Evolutionary conservation across 2,113 vertebrate genomes (phyloP), one percentile per base, ranked within the genome.

Genomic region (Hippoglossus stenolepis): DNA sequence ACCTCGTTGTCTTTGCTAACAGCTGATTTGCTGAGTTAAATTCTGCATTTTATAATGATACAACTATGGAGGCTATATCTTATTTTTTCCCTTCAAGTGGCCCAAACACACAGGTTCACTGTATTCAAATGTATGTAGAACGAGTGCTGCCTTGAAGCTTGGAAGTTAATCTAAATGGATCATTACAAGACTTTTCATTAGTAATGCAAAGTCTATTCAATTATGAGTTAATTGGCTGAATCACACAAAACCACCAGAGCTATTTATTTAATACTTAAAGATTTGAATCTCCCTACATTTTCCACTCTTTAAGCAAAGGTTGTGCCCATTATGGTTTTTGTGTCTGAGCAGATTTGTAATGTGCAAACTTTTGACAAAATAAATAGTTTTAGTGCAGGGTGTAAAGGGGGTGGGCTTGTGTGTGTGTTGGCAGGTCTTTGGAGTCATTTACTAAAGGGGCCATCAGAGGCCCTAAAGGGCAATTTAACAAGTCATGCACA

Each of bases 401-500:
- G 59, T 76, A 62, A 59, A 18, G 57, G 35, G 35, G 24, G 21
- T 28, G 9, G 40, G 21, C 21, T 1, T n/a, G 13, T 68, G n/a
- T 18, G 15, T 51, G 43, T 66, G 40, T 18, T 65, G 12, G 40
- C 2, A 20, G 14, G 23, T 58, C 23, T 58, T 13, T 58, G 21
- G 14, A 31, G 14, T 26, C 31, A 1, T 51, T 20, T 24, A 51
- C 18, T 51, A 18, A 51, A 51, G 47, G 49, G 65, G 24, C 28
- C 24, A 15, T 35, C 21, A 9, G 26, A 54, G 24, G 49, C 51
- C 14, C 20, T 15, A 11, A 26, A 62, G 85, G 78, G 24, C 66
- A 72, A 83, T 91, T 92, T 84, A 84, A 86, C 86, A 89, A 92
- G 91, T 90, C 91, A 90, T 73, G 80, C 84, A 71, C 61, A 85